phyloP scores from a whole-genome alignment of 1,140 invertebrate genomes.

The Drosophila trapezifrons region DNA sequence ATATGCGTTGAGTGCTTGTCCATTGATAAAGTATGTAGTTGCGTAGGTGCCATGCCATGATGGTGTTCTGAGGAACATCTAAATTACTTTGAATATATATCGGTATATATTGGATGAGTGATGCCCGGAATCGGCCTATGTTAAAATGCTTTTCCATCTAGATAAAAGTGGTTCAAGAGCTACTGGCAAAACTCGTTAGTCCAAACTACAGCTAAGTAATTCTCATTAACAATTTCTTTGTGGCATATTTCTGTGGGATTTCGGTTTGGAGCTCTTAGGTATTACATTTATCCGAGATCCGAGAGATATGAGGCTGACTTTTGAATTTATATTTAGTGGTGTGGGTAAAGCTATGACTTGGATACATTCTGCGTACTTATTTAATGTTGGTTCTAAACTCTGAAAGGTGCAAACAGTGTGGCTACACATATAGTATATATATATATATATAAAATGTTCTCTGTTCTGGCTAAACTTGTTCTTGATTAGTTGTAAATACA shows the following conservation, averaged over 20 bases:
- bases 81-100: conserved; percentile 34
- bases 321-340: conserved; percentile 12
- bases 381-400: conserved; percentile 63
- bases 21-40: conserved; percentile 65
- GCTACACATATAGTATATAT: conserved; percentile 45
- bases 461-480: conserved; percentile 24
- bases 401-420: conserved; percentile 75
- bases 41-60: conserved; percentile 39
- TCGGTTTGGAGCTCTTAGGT: conserved; percentile 29
- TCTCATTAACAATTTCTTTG: conserved; percentile 34
- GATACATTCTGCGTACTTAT: conserved; percentile 18
- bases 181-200: conserved; percentile 40
- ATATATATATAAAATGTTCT: conserved; percentile 54
- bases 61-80: conserved; percentile 42
- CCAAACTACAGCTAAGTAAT: conserved; percentile 47
- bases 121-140: conserved; percentile 13
- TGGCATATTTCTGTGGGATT: background rate
- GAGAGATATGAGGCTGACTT: conserved; percentile 39
- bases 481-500: conserved; percentile 60
- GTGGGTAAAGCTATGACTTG: conserved; percentile 42
- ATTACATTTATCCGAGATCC: conserved; percentile 40
- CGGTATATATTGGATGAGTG: conserved; percentile 23
- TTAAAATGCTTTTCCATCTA: conserved; percentile 44
- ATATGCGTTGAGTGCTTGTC: conserved; percentile 67
- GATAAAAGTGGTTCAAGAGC: conserved; percentile 42